phyloP scores from a whole-genome alignment of 2,113 vertebrate genomes.

The Turdus rufiventris region DNA sequence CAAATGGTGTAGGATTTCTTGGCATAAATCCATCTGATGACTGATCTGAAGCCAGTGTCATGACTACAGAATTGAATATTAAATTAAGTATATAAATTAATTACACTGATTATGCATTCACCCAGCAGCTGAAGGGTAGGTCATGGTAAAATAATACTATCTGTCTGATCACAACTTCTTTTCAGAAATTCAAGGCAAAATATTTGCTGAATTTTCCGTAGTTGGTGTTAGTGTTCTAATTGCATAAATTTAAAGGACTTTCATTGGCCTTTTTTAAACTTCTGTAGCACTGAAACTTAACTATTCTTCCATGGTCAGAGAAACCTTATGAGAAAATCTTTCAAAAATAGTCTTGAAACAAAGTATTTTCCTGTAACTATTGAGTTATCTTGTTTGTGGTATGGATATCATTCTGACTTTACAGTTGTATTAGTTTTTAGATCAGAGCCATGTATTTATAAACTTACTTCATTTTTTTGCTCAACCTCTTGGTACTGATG shows the following conservation, averaged over 20 bases:
- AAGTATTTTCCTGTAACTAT: constrained; percentile 28
- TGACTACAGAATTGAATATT: constrained; percentile 17
- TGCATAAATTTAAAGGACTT: neutral
- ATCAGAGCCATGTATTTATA: constrained; percentile 25
- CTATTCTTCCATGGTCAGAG: constrained; percentile 33
- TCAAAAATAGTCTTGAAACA: neutral
- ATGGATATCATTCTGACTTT: constrained; percentile 49
- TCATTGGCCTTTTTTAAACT: constrained; percentile 17
- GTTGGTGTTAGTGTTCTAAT: neutral
- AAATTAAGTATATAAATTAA: neutral
- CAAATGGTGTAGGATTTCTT: constrained; percentile 36
- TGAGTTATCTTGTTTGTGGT: constrained; percentile 25
- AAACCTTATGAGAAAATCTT: constrained; percentile 15
- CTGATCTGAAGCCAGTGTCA: neutral
- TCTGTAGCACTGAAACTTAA: constrained; percentile 26
- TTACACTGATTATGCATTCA: neutral
- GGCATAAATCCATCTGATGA: neutral
- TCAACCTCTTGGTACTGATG: constrained; percentile 39
- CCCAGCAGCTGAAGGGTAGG: constrained; percentile 11
- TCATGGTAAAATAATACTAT: neutral
- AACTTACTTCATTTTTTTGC: constrained; percentile 1
- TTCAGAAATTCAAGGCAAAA: neutral
- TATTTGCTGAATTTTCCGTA: neutral
- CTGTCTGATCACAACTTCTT: neutral
- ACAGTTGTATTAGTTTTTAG: constrained; percentile 39